Percentiles rank a stretch among this genome's conserved stretches.
Evolutionary conservation across 2,888 invertebrate genomes (phyloP).

Genomic region (Ormyrus rosae): DNA sequence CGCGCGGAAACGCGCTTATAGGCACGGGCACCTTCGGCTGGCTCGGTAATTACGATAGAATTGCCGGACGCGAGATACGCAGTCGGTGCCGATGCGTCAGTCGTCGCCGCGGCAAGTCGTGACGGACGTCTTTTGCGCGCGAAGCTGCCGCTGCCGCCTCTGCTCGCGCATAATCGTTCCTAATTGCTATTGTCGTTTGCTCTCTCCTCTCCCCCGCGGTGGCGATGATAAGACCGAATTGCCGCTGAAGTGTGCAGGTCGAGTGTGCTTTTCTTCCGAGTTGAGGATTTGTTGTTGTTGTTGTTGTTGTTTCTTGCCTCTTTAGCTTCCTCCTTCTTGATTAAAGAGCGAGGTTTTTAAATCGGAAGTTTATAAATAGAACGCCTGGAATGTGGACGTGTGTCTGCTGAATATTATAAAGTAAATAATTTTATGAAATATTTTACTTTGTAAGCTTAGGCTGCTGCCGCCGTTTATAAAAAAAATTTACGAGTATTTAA

Average conservation of each 20-base stretch:
- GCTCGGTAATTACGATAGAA: conserved; percentile 52
- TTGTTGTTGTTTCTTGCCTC: too few relatives aligned
- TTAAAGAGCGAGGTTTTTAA: too few relatives aligned
- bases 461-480: too few relatives aligned
- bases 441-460: too few relatives aligned
- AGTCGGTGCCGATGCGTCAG: conserved; percentile 38
- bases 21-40: conserved; percentile 17
- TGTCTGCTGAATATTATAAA: too few relatives aligned
- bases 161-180: conserved; percentile 35
- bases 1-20: background rate
- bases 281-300: too few relatives aligned
- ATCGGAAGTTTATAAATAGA: too few relatives aligned
- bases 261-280: too few relatives aligned
- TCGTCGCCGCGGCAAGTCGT: conserved; percentile 14
- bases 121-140: conserved; percentile 43
- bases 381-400: too few relatives aligned
- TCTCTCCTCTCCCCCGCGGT: background rate
- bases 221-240: conserved; percentile 7
- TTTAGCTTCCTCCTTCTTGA: too few relatives aligned
- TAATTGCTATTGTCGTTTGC: conserved; percentile 37
- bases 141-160: background rate
- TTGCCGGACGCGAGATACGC: conserved; percentile 39
- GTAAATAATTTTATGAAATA: too few relatives aligned
- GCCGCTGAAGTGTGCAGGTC: background rate
- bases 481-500: too few relatives aligned